Percentiles rank a stretch among this genome's conserved stretches.
Conservation (phyloP, 2,888 invertebrate genomes). For the Aphidoletes aphidimyza region DNA sequence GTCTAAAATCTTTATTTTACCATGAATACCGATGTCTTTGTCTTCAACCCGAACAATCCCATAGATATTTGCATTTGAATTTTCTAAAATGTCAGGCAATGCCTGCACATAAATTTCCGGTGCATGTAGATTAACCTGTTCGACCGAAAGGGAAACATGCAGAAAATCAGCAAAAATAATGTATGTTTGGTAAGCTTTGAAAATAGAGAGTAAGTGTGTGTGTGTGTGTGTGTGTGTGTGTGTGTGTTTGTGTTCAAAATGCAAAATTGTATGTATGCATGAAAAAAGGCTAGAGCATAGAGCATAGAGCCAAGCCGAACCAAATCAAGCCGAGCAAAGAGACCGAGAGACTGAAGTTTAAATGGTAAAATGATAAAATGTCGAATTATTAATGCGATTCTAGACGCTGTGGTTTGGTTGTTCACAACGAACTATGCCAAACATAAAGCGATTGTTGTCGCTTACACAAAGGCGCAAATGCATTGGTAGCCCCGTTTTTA, state of each 20-base stretch:
- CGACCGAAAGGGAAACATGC: not conserved
- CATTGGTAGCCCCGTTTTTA: no score
- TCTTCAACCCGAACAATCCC: conserved; percentile 89
- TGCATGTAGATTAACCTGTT: conserved; percentile 82
- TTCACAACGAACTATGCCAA: no score
- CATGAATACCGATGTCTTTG: conserved; percentile 84
- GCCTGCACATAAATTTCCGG: conserved; percentile 86
- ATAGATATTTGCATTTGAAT: conserved; percentile 85
- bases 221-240: no score
- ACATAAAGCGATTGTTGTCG: conserved; percentile 13
- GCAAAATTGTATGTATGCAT: not conserved
- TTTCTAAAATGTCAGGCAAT: conserved; percentile 82
- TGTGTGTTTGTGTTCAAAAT: no score
- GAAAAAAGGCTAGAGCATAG: not conserved
- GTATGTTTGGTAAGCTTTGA: not conserved
- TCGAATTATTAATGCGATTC: conserved; percentile 42
- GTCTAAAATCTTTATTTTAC: conserved; percentile 82
- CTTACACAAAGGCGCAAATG: not conserved
- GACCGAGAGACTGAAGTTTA: conserved; percentile 15
- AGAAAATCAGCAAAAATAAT: conserved; percentile 38
- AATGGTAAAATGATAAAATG: conserved; percentile 47
- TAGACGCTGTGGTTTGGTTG: conserved; percentile 1
- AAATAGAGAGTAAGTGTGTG: no score
- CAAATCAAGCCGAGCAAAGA: not conserved
- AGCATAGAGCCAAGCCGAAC: not conserved